Base-by-base conservation (phyloP, 2,113 vertebrate species). In the Chionomys nivalis region DNA sequence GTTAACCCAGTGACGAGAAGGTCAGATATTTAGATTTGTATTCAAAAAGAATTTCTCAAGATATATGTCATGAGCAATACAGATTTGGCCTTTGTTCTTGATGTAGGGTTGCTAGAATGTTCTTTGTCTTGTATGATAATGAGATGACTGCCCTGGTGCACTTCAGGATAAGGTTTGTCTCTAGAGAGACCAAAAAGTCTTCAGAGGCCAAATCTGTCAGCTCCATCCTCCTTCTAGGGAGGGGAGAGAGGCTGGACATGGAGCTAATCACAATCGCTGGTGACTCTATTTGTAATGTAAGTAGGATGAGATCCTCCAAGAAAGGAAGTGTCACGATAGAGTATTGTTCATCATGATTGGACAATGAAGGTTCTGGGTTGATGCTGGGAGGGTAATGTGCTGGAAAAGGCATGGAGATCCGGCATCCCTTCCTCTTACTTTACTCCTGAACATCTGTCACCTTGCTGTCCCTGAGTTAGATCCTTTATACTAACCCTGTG, bases 81-180 rank as follows among this genome's bases (percentile, higher is more conserved):
- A n/a, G 42, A 28, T 44, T 65, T 36, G 42, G 52, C 82, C 39
- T 85, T 76, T 75, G 55, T 79, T 88, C 83, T 47, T 36, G 75
- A 58, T 39, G 33, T 42, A 36, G 12, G 17, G 7, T 83, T 61
- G 68, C 36, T 39, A 23, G 23, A 55, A 21, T 42, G 33, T 36
- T 83, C 68, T 81, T 91, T 91, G 31, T 87, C 93, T 77, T 91
- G 26, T 39, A 16, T 79, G 42, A 4, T 86, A 61, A 44, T 86
- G 52, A 76, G 77, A 31, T 75, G 55, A 14, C 77, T 65, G 76
- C 28, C 52, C 55, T 66, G 21, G 24, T 8, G 42, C 23, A 33
- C 44, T 58, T 87, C 0, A 6, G n/a, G 52, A 55, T 33, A 31
- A 7, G 31, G 17, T 10, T 55, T 21, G 33, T 55, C 33, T 79